phyloP scores from a whole-genome alignment of 2,113 vertebrate species.

The Orientallactaga bullata region DNA sequence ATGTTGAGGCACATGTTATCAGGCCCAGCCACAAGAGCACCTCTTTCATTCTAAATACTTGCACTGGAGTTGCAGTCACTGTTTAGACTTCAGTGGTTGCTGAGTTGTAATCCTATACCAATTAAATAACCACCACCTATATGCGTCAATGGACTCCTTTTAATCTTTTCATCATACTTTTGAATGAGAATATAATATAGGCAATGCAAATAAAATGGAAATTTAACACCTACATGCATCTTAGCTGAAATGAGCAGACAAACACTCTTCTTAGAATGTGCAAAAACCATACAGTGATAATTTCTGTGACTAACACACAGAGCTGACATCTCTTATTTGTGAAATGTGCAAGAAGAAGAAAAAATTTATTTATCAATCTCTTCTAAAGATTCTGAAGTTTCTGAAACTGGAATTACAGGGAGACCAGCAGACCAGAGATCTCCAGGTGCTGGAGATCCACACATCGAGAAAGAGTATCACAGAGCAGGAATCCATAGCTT shows the following conservation, averaged over 20 bases:
- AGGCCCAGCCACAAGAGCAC: background rate
- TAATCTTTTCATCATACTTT: background rate
- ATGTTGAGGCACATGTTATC: background rate
- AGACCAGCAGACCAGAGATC: background rate
- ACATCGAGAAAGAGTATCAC: background rate
- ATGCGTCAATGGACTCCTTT: background rate
- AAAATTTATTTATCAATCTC: background rate
- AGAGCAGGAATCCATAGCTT: rapidly evolving
- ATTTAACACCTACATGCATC: background rate
- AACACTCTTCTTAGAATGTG: background rate
- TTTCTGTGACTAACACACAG: background rate
- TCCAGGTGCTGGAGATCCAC: background rate
- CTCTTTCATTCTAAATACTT: background rate
- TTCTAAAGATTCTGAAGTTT: background rate
- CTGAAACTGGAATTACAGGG: background rate
- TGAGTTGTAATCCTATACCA: background rate
- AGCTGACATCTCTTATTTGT: background rate
- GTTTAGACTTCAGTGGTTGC: background rate
- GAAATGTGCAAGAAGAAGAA: background rate
- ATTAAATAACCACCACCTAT: background rate
- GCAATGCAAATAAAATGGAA: background rate
- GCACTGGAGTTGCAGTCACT: background rate
- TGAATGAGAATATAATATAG: background rate
- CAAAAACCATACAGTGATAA: background rate
- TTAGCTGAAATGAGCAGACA: background rate